Evolutionary conservation across 2,888 invertebrate species (phyloP).

Genomic region (Hartigia nigra): DNA sequence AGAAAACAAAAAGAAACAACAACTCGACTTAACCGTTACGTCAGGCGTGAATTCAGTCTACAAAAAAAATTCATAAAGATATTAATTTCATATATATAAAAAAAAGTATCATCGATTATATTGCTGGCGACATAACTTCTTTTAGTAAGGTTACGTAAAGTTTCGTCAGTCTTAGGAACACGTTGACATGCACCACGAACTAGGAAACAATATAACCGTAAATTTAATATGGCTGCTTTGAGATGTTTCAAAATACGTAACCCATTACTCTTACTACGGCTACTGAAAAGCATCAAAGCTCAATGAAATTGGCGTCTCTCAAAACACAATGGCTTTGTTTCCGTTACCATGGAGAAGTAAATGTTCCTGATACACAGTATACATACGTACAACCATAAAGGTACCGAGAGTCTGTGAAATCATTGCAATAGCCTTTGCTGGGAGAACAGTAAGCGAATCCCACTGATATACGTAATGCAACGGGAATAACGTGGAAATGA

Average conservation of each 20-base stretch:
- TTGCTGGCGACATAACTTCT: not conserved
- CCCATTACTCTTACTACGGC: too few species aligned
- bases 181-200: not conserved
- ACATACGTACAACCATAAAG: too few species aligned
- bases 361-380: not conserved
- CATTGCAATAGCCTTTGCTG: constrained; percentile 20
- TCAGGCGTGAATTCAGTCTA: not conserved
- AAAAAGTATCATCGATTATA: not conserved
- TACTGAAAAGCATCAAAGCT: constrained; percentile 11
- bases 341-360: constrained; percentile 5
- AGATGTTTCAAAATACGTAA: not conserved
- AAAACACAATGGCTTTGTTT: constrained; percentile 27
- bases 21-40: not conserved
- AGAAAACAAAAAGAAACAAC: not conserved
- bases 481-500: not conserved
- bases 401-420: constrained; percentile 22
- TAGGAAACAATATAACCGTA: not conserved
- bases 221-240: not conserved
- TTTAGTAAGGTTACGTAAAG: not conserved
- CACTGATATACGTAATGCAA: not conserved
- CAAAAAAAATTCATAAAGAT: too few species aligned
- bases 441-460: not conserved
- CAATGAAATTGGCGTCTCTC: constrained; percentile 16
- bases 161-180: not conserved
- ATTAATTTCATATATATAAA: not conserved